These are phyloP conservation scores for Heliornis fulica DNA, from an alignment of 2,113 vertebrate genomes.

Conservation along the genomic window DNA sequence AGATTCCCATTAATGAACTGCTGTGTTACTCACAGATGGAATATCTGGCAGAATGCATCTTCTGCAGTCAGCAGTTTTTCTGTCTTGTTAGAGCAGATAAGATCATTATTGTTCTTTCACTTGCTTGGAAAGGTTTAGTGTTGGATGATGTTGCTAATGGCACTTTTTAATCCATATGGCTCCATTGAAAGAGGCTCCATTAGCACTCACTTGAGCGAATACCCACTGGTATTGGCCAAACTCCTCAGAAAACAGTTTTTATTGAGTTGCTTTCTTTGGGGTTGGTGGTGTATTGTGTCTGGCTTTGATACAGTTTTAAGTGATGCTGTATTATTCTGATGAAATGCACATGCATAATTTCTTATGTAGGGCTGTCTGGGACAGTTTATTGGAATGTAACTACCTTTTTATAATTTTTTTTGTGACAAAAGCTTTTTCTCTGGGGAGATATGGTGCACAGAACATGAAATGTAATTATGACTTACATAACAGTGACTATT, in stretches of 20 bases:
- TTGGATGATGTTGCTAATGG: constrained; percentile 12
- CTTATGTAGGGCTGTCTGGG: neutral
- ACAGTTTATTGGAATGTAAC: neutral
- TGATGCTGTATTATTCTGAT: neutral
- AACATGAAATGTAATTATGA: neutral
- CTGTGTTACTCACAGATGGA: constrained; percentile 32
- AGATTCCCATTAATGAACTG: constrained; percentile 43
- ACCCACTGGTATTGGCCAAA: neutral
- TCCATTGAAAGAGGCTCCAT: neutral
- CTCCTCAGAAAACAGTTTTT: neutral
- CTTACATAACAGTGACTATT: neutral
- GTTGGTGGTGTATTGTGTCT: neutral
- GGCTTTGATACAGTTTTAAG: neutral
- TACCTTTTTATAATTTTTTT: neutral
- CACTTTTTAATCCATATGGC: neutral
- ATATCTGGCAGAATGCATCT: neutral
- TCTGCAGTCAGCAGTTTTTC: constrained; percentile 7
- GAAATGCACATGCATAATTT: neutral
- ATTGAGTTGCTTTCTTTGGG: neutral
- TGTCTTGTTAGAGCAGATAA: constrained; percentile 15
- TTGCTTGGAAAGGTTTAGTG: neutral
- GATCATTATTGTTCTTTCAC: constrained; percentile 1
- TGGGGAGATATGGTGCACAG: neutral
- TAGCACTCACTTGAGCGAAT: neutral
- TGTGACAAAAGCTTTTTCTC: neutral